phyloP scores from a whole-genome alignment of 1,140 invertebrate species.

The Parasteatoda tepidariorum region DNA sequence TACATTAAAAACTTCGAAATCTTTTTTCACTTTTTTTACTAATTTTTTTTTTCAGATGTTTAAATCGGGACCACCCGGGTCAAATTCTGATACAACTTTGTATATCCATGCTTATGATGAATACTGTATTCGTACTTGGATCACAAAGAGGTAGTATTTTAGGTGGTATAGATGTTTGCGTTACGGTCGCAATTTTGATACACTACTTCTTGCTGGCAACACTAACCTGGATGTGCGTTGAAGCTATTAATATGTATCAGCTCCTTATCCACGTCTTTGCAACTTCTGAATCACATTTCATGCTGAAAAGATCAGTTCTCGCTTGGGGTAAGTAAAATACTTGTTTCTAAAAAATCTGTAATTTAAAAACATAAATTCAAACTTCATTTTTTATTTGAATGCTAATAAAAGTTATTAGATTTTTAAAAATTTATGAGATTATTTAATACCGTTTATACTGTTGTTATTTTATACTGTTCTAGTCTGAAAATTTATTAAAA shows the following conservation, averaged over 20 bases:
- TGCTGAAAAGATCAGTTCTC: conserved; percentile 71
- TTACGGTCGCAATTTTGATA: conserved; percentile 67
- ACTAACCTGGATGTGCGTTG: conserved; percentile 73
- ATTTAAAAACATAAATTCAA: not conserved
- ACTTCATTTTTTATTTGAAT: too few relatives aligned
- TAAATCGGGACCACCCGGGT: conserved; percentile 72
- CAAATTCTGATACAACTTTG: conserved; percentile 73
- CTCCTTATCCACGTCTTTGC: conserved; percentile 73
- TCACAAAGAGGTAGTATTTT: conserved; percentile 42
- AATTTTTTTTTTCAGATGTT: conserved; percentile 69
- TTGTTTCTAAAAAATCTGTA: not conserved
- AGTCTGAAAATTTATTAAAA: too few relatives aligned
- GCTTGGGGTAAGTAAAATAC: conserved; percentile 72
- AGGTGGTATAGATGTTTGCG: conserved; percentile 65
- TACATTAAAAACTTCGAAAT: too few relatives aligned
- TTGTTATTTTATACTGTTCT: too few relatives aligned
- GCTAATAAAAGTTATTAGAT: too few relatives aligned
- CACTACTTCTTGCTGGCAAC: conserved; percentile 72
- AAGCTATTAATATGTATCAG: conserved; percentile 73
- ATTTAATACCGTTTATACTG: too few relatives aligned
- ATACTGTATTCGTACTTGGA: conserved; percentile 69
- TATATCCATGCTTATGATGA: conserved; percentile 71
- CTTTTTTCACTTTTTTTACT: too few relatives aligned
- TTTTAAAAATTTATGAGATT: too few relatives aligned
- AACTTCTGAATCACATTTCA: conserved; percentile 70